Conservation (phyloP, 2,888 invertebrate genomes). For the Melinaea marsaeus region DNA sequence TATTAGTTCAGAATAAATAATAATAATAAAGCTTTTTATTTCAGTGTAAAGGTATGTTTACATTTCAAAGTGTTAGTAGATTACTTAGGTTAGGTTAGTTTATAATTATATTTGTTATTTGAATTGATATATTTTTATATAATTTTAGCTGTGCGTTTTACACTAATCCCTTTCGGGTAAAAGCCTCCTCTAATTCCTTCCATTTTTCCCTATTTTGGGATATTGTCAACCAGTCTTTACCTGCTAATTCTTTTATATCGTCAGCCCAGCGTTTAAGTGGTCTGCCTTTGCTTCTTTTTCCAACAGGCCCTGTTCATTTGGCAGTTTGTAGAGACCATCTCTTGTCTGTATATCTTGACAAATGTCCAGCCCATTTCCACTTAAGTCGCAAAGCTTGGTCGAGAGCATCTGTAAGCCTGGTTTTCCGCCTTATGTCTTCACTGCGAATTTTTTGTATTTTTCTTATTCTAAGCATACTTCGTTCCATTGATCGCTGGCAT, state of each 20-base stretch:
- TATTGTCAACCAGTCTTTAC: constrained; percentile 14
- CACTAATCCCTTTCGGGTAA: constrained; percentile 3
- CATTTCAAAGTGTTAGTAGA: too few relatives aligned
- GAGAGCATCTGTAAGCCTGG: constrained; percentile 7
- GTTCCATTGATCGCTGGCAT: constrained; percentile 6
- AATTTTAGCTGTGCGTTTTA: too few relatives aligned
- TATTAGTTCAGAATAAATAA: too few relatives aligned
- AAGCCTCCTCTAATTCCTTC: constrained; percentile 27
- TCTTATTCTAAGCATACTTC: constrained; percentile 2
- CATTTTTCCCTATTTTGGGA: constrained; percentile 21
- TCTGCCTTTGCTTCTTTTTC: constrained; percentile 18
- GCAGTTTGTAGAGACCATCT: constrained; percentile 16
- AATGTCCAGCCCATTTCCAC: constrained; percentile 5
- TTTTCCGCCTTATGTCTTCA: constrained; percentile 1
- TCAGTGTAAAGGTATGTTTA: too few relatives aligned
- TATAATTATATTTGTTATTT: too few relatives aligned
- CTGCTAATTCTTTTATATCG: constrained; percentile 18
- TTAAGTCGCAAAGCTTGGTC: background rate
- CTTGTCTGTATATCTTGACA: constrained; percentile 5
- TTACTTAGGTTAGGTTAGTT: too few relatives aligned
- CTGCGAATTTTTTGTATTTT: constrained; percentile 1
- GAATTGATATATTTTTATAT: too few relatives aligned
- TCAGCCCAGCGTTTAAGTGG: constrained; percentile 23
- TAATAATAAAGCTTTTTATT: too few relatives aligned
- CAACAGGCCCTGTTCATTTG: constrained; percentile 10